These are phyloP conservation scores for Actinemys pallida DNA, from an alignment of 2,113 vertebrate species.

Conservation along the genomic window DNA sequence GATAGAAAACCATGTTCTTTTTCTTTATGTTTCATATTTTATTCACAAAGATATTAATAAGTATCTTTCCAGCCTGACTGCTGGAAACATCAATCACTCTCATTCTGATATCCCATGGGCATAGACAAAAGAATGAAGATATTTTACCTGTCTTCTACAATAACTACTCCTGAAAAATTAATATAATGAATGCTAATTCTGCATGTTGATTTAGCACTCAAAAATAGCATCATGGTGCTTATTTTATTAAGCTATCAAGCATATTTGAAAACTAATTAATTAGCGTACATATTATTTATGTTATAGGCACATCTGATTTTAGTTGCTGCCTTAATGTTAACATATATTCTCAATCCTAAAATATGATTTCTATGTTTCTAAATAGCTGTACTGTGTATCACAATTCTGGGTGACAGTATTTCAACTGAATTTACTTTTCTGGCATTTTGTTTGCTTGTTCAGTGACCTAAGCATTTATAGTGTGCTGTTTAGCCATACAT, in stretches of 20 bases:
- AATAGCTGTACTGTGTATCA: neutral
- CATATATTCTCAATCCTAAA: fast-evolving
- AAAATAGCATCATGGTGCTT: neutral
- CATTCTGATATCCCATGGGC: neutral
- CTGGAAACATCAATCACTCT: neutral
- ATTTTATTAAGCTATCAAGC: neutral
- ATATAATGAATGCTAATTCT: neutral
- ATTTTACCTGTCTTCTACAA: neutral
- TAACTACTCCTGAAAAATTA: neutral
- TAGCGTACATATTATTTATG: fast-evolving
- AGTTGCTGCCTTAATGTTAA: neutral
- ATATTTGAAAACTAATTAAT: neutral
- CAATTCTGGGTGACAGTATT: fast-evolving
- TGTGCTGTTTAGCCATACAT: neutral
- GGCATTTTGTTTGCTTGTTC: neutral
- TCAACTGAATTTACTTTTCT: neutral
- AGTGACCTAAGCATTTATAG: neutral
- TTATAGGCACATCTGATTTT: neutral
- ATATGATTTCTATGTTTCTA: neutral
- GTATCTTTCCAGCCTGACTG: fast-evolving
- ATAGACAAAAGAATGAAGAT: neutral
- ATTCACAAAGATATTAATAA: neutral
- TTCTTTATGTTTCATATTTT: neutral
- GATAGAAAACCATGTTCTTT: neutral
- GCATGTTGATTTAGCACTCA: neutral